Evolutionary conservation across 2,888 invertebrate genomes (phyloP).

Genomic region (Achlya flavicornis): DNA sequence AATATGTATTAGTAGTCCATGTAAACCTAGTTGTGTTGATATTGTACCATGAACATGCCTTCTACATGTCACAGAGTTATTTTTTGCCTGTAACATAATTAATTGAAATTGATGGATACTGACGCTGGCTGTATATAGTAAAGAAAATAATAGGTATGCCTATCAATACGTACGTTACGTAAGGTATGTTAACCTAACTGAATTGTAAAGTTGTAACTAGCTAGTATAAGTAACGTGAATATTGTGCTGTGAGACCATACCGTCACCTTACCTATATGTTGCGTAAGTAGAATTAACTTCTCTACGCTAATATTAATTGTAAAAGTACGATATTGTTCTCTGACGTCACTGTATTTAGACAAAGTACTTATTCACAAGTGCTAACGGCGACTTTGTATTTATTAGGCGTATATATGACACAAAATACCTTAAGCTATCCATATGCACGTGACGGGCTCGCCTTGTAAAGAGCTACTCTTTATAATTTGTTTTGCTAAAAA

Average conservation of each 20-base stretch:
- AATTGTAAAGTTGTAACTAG: constrained; percentile 32
- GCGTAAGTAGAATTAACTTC: constrained; percentile 41
- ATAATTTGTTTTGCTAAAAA: neutral
- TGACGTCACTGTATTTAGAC: constrained; percentile 36
- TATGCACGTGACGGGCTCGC: neutral
- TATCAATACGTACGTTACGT: constrained; percentile 61
- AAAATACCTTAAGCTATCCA: constrained; percentile 5
- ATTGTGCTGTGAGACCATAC: constrained; percentile 64
- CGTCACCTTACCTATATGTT: constrained; percentile 46
- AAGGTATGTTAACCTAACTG: constrained; percentile 28
- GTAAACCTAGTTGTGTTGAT: constrained; percentile 38
- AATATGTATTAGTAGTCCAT: constrained; percentile 28
- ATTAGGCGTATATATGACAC: neutral
- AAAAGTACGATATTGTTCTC: constrained; percentile 26
- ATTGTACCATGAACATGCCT: constrained; percentile 76
- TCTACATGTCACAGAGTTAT: constrained; percentile 58
- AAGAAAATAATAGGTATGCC: constrained; percentile 47
- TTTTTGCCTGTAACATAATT: constrained; percentile 48
- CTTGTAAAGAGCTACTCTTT: neutral
- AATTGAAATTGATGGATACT: constrained; percentile 35
- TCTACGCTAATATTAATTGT: constrained; percentile 14
- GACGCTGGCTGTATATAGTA: constrained; percentile 55
- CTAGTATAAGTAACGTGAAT: constrained; percentile 43
- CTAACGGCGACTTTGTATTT: constrained; percentile 31
- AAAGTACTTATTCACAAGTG: constrained; percentile 33